Evolutionary conservation across 2,113 vertebrate species (phyloP).

Genomic region (Cyanocitta stelleri): DNA sequence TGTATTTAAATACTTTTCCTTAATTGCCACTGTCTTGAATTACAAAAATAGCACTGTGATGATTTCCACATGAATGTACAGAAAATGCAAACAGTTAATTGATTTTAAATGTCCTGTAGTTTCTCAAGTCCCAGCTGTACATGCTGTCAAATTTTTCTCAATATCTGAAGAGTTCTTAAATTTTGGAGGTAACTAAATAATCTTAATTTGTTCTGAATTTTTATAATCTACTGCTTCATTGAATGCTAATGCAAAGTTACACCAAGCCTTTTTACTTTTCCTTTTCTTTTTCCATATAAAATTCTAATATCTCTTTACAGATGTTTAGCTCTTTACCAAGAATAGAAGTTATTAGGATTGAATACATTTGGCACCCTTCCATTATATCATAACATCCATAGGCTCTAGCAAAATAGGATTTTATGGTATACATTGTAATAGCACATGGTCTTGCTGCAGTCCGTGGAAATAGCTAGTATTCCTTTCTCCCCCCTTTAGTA

Average conservation of each 20-base stretch:
- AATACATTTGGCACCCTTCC: neutral
- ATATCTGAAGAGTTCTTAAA: neutral
- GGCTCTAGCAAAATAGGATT: neutral
- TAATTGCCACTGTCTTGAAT: neutral
- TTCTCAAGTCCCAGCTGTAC: neutral
- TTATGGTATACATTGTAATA: neutral
- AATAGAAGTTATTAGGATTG: neutral
- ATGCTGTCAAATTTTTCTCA: neutral
- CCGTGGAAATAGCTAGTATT: neutral
- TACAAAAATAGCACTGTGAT: slow-evolving; percentile 6
- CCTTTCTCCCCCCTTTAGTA: neutral
- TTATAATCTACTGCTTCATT: neutral
- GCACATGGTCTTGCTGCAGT: neutral
- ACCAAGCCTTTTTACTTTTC: neutral
- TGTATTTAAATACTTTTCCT: neutral
- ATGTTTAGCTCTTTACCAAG: neutral
- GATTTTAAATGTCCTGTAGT: neutral
- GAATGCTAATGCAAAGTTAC: neutral
- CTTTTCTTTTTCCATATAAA: neutral
- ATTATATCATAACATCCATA: neutral
- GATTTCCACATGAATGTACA: neutral
- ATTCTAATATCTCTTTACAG: neutral
- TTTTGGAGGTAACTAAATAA: neutral
- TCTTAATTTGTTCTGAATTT: neutral
- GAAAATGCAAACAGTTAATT: neutral